A percentile compares a stretch with the other conserved stretches of the same genome.
Conservation (phyloP, 1,140 invertebrate species). For the Archivesica marissinica region DNA sequence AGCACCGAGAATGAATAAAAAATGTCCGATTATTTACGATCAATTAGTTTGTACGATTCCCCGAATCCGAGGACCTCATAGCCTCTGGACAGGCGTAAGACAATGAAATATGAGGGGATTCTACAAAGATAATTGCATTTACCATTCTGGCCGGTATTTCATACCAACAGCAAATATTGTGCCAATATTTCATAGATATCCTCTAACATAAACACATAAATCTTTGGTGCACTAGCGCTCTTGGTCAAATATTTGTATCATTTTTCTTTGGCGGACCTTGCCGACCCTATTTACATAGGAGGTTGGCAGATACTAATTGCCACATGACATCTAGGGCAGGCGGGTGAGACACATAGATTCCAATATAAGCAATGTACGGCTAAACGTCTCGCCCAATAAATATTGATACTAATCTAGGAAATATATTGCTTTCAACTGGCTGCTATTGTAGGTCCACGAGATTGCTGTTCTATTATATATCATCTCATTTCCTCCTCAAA, state of each 20-base stretch:
- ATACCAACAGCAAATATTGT: constrained; percentile 18
- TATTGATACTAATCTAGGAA: constrained; percentile 11
- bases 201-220: constrained; percentile 16
- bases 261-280: constrained; percentile 20
- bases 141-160: neutral
- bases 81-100: neutral
- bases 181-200: constrained; percentile 12
- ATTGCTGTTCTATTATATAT: neutral
- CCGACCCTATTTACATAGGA: constrained; percentile 21
- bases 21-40: constrained; percentile 24
- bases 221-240: neutral
- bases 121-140: constrained; percentile 12
- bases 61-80: no score
- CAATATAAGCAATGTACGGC: neutral
- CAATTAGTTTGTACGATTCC: neutral
- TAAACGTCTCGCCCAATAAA: constrained; percentile 15
- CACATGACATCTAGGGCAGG: neutral
- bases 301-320: constrained; percentile 19
- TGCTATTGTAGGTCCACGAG: neutral
- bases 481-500: neutral
- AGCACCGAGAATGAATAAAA: neutral
- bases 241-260: constrained; percentile 32
- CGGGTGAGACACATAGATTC: neutral
- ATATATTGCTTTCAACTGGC: neutral
- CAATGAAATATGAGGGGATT: constrained; percentile 5